Evolutionary conservation across 2,113 vertebrate genomes (phyloP).

Genomic region (Balaeniceps rex): DNA sequence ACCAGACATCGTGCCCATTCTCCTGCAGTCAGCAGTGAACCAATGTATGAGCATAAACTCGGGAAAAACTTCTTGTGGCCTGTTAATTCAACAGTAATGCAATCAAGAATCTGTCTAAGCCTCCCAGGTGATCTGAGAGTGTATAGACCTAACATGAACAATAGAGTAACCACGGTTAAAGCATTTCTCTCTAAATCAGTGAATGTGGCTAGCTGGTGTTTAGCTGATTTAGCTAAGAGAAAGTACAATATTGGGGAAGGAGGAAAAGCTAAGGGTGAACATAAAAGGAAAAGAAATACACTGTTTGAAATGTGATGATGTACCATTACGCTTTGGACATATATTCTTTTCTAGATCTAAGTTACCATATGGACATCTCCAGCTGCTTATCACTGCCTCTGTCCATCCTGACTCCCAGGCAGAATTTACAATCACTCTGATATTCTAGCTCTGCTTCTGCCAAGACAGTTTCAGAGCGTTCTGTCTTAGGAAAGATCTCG

Average conservation of each 20-base stretch:
- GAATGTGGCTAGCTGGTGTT: background rate
- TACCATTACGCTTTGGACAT: background rate
- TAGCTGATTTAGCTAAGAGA: background rate
- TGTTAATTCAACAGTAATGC: background rate
- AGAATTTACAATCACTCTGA: background rate
- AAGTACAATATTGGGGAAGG: background rate
- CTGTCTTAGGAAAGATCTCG: background rate
- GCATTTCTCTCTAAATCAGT: background rate
- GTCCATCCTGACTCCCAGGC: background rate
- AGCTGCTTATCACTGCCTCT: background rate
- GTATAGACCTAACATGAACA: background rate
- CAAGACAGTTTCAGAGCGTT: background rate
- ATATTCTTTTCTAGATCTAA: background rate
- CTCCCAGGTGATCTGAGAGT: background rate
- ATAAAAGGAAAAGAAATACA: background rate
- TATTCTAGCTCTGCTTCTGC: background rate
- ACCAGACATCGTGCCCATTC: background rate
- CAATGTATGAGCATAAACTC: background rate
- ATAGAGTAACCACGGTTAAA: background rate
- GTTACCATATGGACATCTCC: background rate
- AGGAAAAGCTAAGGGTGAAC: background rate
- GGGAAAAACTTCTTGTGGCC: background rate
- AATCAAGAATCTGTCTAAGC: background rate
- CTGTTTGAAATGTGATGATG: background rate
- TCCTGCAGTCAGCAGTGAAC: background rate